These are phyloP conservation scores for Bungarus multicinctus DNA, from an alignment of 2,113 vertebrate species.

Conservation along the genomic window DNA sequence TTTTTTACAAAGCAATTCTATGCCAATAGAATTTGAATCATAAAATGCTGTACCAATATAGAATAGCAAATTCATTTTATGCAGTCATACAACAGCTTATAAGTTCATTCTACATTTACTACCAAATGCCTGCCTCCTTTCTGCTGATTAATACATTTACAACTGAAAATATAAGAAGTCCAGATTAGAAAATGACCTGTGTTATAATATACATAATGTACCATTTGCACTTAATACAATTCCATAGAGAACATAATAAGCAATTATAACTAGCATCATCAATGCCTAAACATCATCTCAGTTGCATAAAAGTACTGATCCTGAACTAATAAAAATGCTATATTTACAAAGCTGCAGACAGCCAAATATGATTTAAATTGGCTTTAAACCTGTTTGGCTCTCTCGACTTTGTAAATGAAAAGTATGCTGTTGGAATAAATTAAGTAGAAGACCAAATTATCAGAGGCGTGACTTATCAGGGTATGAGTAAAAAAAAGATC, in stretches of 20 bases:
- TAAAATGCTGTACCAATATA: neutral
- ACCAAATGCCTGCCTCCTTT: neutral
- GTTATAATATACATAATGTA: rapidly evolving
- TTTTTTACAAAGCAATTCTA: neutral
- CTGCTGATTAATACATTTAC: neutral
- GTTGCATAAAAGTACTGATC: neutral
- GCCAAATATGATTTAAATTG: neutral
- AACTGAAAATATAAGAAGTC: neutral
- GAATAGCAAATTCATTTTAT: neutral
- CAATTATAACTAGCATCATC: neutral
- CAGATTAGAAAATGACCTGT: rapidly evolving
- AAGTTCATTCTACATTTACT: neutral
- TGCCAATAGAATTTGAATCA: too few relatives aligned
- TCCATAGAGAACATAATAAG: neutral
- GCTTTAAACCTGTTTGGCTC: neutral
- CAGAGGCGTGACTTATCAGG: neutral
- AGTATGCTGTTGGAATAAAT: neutral
- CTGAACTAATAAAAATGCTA: neutral
- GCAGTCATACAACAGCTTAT: rapidly evolving
- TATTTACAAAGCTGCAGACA: neutral
- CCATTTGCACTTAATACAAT: neutral
- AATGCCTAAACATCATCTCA: neutral
- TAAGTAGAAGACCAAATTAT: neutral
- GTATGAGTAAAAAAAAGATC: neutral
- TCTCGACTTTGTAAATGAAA: neutral